Base-by-base conservation (phyloP, 2,888 invertebrate genomes). In the Eristalis tenax region DNA sequence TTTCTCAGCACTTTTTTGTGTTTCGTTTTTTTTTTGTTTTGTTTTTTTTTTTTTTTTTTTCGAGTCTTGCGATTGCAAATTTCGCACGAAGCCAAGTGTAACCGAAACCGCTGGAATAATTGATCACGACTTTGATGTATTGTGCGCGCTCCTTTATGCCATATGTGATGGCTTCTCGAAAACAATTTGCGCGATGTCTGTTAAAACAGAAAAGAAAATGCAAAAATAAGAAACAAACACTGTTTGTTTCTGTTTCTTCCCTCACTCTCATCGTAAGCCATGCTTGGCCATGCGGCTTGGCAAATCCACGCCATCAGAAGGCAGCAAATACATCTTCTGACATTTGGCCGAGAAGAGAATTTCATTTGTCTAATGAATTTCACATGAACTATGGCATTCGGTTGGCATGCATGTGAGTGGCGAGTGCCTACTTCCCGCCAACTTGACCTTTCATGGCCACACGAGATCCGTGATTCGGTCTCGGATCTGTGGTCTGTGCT, bases 41-140 rank as follows among this genome's bases (percentile, higher is more conserved):
- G 22, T 13, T 73, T 57, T 69, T 61, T 43, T 74, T 61, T 50
- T 68, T 57, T 38, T 56, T 57, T 11, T 59, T 4, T 18, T 1
- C 18, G 18, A 50, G 28, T 63, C 28, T 32, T 73, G 43, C 50
- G 70, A 76, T 79, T 83, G 79, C 76, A 64, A 83, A 76, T 87
- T 50, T 87, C 87, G 68, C 87, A 87, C 83, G 87, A 87, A 83
- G 38, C 79, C 68, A 79, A 80, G 83, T 87, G 83, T 83, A 83
- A 83, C 83, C 76, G 68, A 87, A 87, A 76, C 87, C 68, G 73
- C 76, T 87, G 83, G 79, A 87, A 87, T 83, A 87, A 87, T 87
- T 87, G 87, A 87, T 87, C 87, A 87, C 87, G 87, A 87, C 87
- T 87, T 87, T 83, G 79, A 59, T 87, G 87, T 87, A 83, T 76